phyloP scores from a whole-genome alignment of 2,113 vertebrate genomes.

The Spilogale gracilis region DNA sequence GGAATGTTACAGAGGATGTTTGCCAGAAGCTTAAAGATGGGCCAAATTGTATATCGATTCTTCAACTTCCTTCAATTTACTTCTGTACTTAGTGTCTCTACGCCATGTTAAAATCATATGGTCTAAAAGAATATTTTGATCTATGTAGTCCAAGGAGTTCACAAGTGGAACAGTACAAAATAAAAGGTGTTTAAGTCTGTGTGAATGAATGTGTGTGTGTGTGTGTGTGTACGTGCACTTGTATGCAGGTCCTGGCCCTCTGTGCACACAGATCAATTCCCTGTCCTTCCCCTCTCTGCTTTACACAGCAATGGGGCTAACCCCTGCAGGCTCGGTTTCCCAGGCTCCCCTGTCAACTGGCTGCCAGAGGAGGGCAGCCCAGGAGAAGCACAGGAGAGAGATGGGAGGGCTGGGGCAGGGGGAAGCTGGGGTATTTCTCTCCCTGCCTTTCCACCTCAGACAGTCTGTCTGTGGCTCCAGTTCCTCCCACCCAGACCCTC shows the following conservation, averaged over 20 bases:
- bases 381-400: neutral
- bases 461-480: neutral
- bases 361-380: neutral
- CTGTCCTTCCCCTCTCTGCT: neutral
- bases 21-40: neutral
- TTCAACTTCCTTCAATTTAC: conserved; percentile 7
- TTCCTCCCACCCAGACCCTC: neutral
- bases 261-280: neutral
- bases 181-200: neutral
- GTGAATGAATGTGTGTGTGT: no score
- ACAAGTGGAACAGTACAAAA: neutral
- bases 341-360: neutral
- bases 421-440: neutral
- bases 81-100: neutral
- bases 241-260: neutral
- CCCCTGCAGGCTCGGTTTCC: neutral
- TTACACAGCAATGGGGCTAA: neutral
- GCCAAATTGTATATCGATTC: conserved; percentile 47
- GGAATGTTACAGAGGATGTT: neutral
- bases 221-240: fast-evolving
- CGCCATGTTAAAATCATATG: neutral
- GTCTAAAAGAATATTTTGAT: neutral
- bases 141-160: neutral
- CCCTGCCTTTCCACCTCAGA: neutral
- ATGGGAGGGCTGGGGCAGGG: neutral